Base-by-base conservation (phyloP, 2,797 vertebrate genomes). In the Enteromius paludinosus region DNA sequence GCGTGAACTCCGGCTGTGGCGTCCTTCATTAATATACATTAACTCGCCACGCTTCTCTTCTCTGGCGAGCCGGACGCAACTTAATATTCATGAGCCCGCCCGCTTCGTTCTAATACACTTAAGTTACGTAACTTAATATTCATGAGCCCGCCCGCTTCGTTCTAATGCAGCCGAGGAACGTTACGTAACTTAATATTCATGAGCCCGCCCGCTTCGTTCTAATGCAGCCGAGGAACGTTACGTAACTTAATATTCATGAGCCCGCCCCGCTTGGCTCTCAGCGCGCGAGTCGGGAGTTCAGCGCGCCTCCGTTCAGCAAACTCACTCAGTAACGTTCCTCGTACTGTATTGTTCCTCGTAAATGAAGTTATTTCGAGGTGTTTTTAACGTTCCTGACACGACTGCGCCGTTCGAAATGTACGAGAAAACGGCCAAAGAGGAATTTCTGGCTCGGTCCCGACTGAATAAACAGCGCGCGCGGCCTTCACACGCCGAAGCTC, bases 41-140 rank as follows among this genome's bases (percentile, higher is more conserved):
- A 75, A 1, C 17, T 28, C 30, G 7, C 14, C 59, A 20, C 45
- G 33, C 33, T 74, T 54, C 23, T 30, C 45, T 70, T 3, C 14
- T 7, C 61, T 62, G 68, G 14, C 1, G 17, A n/a, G 45, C 49
- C 23, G 17, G 33, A 10, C n/a, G 17, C 0, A 3, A 30, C 18
- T 56, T 75, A 68, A 82, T 80, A 79, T 41, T 70, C 47, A 70
- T 79, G 18, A 56, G 41, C 61, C 18, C 61, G 43, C 43, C 14
- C 54, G 17, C 65, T 11, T 20, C 10, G 10, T 17, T 54, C 8
- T n/a, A 0, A 11, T n/a, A n/a, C n/a, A n/a, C n/a, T n/a, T n/a
- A n/a, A n/a, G 7, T 45, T 52, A 52, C 17, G 70, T 1, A 4
- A 38, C 23, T 69, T 56, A 69, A 79, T 79, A 79, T 70, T n/a